Base-by-base conservation (phyloP, 2,888 invertebrate genomes). In the Muschampia plurimacula region DNA sequence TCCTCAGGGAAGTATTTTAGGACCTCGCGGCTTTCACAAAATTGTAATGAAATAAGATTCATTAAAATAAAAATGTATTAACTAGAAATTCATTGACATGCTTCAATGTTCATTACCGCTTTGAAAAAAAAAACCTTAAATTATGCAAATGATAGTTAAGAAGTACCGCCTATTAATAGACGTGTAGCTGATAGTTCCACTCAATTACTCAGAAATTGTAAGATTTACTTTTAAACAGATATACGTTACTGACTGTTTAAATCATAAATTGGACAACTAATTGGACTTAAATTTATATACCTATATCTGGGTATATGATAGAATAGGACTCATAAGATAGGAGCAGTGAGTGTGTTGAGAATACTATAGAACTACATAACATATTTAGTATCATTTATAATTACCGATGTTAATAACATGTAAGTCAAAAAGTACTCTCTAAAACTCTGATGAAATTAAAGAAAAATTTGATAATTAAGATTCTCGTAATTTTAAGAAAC, bases 171-270 rank as follows among this genome's bases (percentile, higher is more conserved):
- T 46, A 22, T 28, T 28, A 64, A 22, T 22, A 46, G 64, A 44
- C 64, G 15, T 64, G 4, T 4, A 46, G 64, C 46, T 6, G 46
- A 46, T 64, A 64, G 44, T 44, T 64, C 46, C 4, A 64, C 28
- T 64, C 64, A 64, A 64, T 64, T 64, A 64, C 64, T 46, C 13
- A 60, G 36, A 60, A 13, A 44, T 28, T 13, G 13, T 22, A 22
- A 64, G 46, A 64, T 46, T 64, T 15, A 46, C 64, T 13, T 64
- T 46, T 10, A 12, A 46, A 46, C 3, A 10, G 46, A 46, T 46
- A 46, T 46, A 46, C 1, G 10, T 46, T 46, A 10, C 46, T 22
- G 22, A 22, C 22, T 22, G 22, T 0, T 22, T 22, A 22, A 22
- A 22, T 22, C 22, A 22, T 22, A 22, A 0, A 22, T 22, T 22